Conservation (phyloP, 2,888 invertebrate species). For the Meiosimyza platycephala region DNA sequence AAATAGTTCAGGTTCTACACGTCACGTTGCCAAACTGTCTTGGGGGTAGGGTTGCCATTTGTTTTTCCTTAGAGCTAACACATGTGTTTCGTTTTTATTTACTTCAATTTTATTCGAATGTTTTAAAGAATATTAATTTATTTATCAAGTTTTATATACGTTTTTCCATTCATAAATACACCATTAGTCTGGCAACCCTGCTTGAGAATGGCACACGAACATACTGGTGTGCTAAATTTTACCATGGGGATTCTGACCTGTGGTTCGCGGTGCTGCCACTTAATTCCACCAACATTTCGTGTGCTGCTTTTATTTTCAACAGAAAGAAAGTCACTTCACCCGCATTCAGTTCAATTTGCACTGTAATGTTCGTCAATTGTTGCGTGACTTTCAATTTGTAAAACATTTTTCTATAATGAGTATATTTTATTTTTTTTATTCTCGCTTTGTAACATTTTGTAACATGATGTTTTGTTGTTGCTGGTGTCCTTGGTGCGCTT, state of each 20-base stretch:
- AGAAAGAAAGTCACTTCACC: background rate
- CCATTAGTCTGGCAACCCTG: too few species aligned
- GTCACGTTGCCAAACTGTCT: background rate
- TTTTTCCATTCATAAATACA: too few species aligned
- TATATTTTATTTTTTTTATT: conserved; percentile 18
- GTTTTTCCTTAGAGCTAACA: too few species aligned
- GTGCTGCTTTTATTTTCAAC: background rate
- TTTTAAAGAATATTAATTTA: too few species aligned
- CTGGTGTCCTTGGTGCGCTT: background rate
- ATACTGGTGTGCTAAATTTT: too few species aligned
- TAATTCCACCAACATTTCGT: conserved; percentile 25
- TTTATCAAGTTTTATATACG: too few species aligned
- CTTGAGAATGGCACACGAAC: too few species aligned
- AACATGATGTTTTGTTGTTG: conserved; percentile 3
- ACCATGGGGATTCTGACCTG: background rate
- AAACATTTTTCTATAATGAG: conserved; percentile 51
- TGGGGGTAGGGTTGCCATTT: background rate
- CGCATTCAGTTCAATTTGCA: conserved; percentile 15
- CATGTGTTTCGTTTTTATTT: too few species aligned
- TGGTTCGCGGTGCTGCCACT: conserved; percentile 13
- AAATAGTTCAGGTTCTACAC: background rate
- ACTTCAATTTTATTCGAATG: too few species aligned
- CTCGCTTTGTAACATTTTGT: background rate
- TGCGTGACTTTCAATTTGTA: conserved; percentile 64
- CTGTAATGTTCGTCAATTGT: conserved; percentile 48